Conservation (phyloP, 2,888 invertebrate species). For the Ditylenchus weischeri region DNA sequence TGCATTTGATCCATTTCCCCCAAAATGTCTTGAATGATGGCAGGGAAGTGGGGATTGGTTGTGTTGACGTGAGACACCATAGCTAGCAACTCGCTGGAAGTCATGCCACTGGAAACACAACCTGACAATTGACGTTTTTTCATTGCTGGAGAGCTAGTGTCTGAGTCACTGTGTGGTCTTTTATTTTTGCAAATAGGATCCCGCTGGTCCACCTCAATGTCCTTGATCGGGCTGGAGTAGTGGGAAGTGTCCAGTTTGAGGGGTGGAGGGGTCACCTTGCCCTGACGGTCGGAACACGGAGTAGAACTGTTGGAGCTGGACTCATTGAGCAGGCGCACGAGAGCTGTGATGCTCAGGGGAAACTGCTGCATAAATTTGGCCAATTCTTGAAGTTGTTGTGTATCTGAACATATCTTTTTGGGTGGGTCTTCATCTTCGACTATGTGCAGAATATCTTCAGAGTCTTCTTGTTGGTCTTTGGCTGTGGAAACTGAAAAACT, state of each 20-base stretch:
- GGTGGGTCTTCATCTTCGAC: background rate
- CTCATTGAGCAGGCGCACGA: constrained; percentile 11
- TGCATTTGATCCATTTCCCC: background rate
- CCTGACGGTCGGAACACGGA: background rate
- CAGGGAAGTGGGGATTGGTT: constrained; percentile 7
- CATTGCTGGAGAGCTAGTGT: background rate
- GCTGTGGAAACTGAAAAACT: background rate
- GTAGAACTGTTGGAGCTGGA: constrained; percentile 10
- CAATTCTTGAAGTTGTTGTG: background rate
- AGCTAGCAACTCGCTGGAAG: background rate
- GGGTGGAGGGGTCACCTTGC: background rate
- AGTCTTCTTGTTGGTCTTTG: background rate
- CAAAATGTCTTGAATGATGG: constrained; percentile 1
- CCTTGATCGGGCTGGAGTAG: background rate
- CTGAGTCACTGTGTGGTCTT: background rate
- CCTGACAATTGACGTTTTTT: constrained; percentile 1
- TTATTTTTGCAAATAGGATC: background rate
- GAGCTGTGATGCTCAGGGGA: constrained; percentile 11
- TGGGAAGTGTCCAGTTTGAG: background rate
- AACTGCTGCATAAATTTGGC: constrained; percentile 15
- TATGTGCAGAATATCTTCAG: background rate
- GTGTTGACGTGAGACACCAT: constrained; percentile 5
- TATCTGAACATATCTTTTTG: background rate
- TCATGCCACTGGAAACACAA: background rate
- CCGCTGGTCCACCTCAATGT: background rate